Evolutionary conservation across 2,113 vertebrate species (phyloP), one percentile per base, ranked within the genome.

Genomic region (Gallinago paraguaiae): DNA sequence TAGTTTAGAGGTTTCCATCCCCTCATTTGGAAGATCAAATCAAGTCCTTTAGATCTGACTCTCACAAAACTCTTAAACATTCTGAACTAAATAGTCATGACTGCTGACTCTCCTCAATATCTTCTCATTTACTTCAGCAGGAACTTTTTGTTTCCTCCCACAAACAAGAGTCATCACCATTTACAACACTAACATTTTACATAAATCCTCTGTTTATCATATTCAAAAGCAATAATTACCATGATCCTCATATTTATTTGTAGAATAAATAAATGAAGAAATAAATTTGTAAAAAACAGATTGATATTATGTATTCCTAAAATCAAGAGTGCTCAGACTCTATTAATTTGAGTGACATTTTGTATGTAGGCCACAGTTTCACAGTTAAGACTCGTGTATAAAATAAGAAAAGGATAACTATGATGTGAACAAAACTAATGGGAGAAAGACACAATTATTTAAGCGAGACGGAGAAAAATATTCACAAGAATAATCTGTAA

Each of bases 341-440:
- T 37, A 1, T n/a, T 33, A 79, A 35, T 39, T 60, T 95, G 87
- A 95, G 61, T 89, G 69, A 86, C 45, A 43, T 46, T 76, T 78
- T 56, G 9, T 65, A 94, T 78, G 78, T 93, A 96, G 89, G 68
- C 90, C 84, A 95, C 86, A 69, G 64, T 50, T 70, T 57, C 93
- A 86, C 60, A 69, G 60, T 8, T 87, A 23, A 41, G 88, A 91
- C 31, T n/a, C 48, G 1, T 0, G 19, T 53, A 63, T 24, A 80
- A 91, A 80, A 78, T 41, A 76, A 84, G 30, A 51, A 86, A 88
- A 88, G 59, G 19, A 5, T 59, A 63, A 65, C n/a, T 39, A 37
- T 28, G 33, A 85, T 15, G 11, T 63, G 65, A 93, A 74, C 45
- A 81, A 63, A 88, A 78, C 17, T 51, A 95, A 75, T 25, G 14